phyloP scores from a whole-genome alignment of 2,888 invertebrate species.

The Holacanthella duospinosa region DNA sequence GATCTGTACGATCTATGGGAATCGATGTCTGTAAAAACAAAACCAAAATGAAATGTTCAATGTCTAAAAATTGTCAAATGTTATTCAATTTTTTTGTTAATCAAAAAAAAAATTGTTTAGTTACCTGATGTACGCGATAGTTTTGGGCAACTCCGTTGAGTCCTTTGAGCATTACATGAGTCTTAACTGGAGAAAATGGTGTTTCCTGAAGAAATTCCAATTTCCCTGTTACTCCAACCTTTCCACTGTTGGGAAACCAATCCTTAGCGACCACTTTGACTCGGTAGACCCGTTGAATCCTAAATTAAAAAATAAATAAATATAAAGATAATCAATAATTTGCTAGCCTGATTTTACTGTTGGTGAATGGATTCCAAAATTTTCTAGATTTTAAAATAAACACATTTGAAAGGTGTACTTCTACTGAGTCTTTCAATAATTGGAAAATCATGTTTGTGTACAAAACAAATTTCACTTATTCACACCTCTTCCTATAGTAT shows the following conservation, averaged over 20 bases:
- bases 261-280: conserved; percentile 74
- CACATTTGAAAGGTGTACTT: too few species aligned
- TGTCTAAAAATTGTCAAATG: neutral
- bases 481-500: too few species aligned
- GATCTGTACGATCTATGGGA: conserved; percentile 70
- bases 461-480: too few species aligned
- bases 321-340: neutral
- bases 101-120: neutral
- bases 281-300: conserved; percentile 61
- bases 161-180: conserved; percentile 64
- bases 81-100: neutral
- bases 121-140: conserved; percentile 74
- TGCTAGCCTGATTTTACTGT: neutral
- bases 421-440: too few species aligned
- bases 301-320: conserved; percentile 41
- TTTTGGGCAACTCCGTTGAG: conserved; percentile 53
- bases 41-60: conserved; percentile 13
- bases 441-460: too few species aligned
- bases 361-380: too few species aligned
- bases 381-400: too few species aligned
- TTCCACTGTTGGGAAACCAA: conserved; percentile 74
- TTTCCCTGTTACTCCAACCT: conserved; percentile 54
- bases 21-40: conserved; percentile 57
- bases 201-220: conserved; percentile 75
- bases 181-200: conserved; percentile 69